Evolutionary conservation across 2,797 vertebrate species (phyloP).

Genomic region (Alosa sapidissima): DNA sequence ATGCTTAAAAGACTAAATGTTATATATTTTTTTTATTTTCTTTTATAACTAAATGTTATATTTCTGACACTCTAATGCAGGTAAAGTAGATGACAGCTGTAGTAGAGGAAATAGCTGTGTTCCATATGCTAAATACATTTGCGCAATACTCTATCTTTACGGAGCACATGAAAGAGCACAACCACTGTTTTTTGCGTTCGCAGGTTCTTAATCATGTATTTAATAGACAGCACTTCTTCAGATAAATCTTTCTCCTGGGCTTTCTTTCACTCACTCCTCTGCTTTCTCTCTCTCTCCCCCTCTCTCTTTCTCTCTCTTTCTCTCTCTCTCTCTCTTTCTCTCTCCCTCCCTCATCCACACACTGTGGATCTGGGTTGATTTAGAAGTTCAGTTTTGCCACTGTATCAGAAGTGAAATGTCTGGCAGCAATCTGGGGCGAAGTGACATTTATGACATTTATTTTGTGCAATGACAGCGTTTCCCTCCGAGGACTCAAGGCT

Average conservation of each 20-base stretch:
- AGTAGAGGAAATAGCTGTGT: too few species aligned
- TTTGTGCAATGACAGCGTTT: slow-evolving; percentile 17
- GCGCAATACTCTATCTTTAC: neutral
- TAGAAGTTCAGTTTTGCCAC: slow-evolving; percentile 21
- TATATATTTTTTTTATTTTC: too few species aligned
- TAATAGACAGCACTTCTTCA: neutral
- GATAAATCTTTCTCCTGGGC: neutral
- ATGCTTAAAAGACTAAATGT: too few species aligned
- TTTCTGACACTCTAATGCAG: too few species aligned
- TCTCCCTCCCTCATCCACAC: neutral
- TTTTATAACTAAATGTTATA: too few species aligned
- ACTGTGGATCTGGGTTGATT: neutral
- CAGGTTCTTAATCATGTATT: neutral
- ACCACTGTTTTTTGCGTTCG: neutral
- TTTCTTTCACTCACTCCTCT: too few species aligned
- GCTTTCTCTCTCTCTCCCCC: neutral
- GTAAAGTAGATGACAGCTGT: too few species aligned
- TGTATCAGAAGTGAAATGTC: slow-evolving; percentile 25
- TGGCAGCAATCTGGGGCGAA: slow-evolving; percentile 8
- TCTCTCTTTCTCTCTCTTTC: neutral
- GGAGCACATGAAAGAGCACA: neutral
- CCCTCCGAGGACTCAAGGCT: neutral
- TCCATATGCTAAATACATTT: too few species aligned
- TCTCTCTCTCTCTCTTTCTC: neutral
- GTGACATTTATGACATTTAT: slow-evolving; percentile 25